phyloP scores from a whole-genome alignment of 2,797 vertebrate genomes.

The Pelochelys cantorii region DNA sequence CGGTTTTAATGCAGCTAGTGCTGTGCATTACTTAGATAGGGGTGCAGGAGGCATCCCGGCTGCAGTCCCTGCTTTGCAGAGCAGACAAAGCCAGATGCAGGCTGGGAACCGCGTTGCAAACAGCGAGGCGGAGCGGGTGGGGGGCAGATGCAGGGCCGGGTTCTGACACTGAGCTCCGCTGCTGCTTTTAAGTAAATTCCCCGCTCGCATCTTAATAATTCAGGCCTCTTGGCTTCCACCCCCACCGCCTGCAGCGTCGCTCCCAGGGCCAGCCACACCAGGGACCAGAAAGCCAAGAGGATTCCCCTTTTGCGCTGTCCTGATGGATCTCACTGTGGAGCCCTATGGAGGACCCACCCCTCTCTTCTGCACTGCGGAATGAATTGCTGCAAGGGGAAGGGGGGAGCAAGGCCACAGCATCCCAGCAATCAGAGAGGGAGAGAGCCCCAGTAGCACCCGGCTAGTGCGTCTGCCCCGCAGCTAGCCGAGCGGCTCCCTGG shows the following conservation, averaged over 20 bases:
- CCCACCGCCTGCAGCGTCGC: no score
- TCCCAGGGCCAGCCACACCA: not conserved
- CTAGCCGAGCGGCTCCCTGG: not conserved
- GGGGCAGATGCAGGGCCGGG: not conserved
- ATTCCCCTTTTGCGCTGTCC: not conserved
- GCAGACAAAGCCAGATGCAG: not conserved
- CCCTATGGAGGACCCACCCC: no score
- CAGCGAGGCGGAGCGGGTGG: not conserved
- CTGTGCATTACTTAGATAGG: not conserved
- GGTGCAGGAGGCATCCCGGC: no score
- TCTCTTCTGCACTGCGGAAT: not conserved
- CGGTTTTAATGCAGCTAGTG: not conserved
- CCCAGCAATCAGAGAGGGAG: not conserved
- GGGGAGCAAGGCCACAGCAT: not conserved
- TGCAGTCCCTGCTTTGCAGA: not conserved
- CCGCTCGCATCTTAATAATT: not conserved
- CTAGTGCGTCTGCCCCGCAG: not conserved
- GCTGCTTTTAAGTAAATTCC: not conserved
- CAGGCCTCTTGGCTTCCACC: not conserved
- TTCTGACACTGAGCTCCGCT: not conserved
- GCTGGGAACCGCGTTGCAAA: not conserved
- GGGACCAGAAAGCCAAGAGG: not conserved
- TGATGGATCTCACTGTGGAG: not conserved
- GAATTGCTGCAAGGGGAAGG: not conserved
- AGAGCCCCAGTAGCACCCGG: not conserved